These are phyloP conservation scores for Temnopleurus reevesii DNA, from an alignment of 53 echinoderm and acorn worm genomes.

Conservation along the genomic window DNA sequence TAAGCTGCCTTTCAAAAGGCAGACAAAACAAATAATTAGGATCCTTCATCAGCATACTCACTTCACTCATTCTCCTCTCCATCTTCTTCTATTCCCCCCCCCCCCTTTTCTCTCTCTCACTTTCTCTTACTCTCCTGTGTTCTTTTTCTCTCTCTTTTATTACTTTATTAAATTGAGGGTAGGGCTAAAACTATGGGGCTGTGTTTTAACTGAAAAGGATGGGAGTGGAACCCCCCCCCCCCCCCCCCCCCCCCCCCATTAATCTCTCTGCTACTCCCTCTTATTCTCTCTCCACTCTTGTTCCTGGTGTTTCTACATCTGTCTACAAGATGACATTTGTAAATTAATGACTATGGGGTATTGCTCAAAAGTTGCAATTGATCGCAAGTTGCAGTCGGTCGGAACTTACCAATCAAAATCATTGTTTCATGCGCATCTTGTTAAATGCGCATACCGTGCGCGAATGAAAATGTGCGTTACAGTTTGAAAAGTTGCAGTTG, in stretches of 20 bases:
- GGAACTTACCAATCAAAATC: too few species aligned
- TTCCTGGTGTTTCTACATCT: neutral
- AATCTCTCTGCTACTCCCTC: neutral
- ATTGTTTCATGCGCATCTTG: too few species aligned
- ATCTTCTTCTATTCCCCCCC: neutral
- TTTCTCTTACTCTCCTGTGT: neutral
- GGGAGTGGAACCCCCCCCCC: too few species aligned
- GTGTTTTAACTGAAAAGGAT: too few species aligned
- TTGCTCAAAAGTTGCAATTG: too few species aligned
- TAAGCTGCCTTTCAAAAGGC: neutral
- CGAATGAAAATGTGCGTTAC: too few species aligned
- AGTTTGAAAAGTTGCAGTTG: too few species aligned
- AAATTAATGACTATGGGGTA: too few species aligned
- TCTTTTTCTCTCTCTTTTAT: neutral
- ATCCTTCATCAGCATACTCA: neutral
- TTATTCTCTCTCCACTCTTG: neutral
- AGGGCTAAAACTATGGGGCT: too few species aligned
- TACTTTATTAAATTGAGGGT: neutral
- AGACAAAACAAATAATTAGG: constrained; percentile 7
- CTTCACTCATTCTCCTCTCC: neutral
- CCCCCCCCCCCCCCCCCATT: neutral
- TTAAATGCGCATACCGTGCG: too few species aligned
- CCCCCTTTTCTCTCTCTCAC: neutral
- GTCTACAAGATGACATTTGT: too few species aligned
- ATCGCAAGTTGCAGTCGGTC: too few species aligned